Evolutionary conservation across 2,797 vertebrate species (phyloP).

Genomic region (Chloroceryle inda): DNA sequence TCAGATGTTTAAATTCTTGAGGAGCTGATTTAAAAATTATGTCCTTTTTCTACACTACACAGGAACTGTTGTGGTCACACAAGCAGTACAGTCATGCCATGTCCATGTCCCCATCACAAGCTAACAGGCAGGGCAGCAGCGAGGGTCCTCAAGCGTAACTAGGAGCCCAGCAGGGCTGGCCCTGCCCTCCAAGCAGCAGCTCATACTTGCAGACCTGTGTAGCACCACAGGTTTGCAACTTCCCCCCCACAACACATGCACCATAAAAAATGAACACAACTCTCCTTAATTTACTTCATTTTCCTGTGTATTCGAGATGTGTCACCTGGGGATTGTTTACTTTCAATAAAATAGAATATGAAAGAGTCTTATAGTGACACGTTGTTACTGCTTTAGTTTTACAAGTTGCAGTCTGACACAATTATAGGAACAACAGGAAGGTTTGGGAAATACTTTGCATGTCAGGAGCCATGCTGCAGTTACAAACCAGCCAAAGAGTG

Average conservation of each 20-base stretch:
- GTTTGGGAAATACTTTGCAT: not conserved
- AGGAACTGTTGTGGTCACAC: not conserved
- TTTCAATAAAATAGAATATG: not conserved
- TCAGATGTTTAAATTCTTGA: not conserved
- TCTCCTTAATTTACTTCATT: not conserved
- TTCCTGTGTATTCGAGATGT: not conserved
- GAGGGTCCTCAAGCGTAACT: not conserved
- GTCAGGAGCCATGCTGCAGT: not conserved
- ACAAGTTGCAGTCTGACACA: not conserved
- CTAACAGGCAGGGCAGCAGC: not conserved
- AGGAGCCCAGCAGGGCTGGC: not conserved
- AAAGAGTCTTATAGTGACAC: not conserved
- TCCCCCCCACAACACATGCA: rapidly evolving
- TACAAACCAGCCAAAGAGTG: not conserved
- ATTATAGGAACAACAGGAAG: constrained; percentile 1
- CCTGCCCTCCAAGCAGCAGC: not conserved
- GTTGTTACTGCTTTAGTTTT: not conserved
- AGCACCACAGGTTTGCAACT: not conserved
- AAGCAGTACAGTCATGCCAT: not conserved
- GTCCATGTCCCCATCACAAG: not conserved
- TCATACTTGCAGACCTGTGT: not conserved
- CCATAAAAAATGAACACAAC: not conserved
- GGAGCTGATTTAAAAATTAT: not conserved
- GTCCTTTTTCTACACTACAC: not conserved
- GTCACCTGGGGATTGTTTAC: not conserved